Evolutionary conservation across 2,113 vertebrate genomes (phyloP).

Genomic region (Oplegnathus fasciatus): DNA sequence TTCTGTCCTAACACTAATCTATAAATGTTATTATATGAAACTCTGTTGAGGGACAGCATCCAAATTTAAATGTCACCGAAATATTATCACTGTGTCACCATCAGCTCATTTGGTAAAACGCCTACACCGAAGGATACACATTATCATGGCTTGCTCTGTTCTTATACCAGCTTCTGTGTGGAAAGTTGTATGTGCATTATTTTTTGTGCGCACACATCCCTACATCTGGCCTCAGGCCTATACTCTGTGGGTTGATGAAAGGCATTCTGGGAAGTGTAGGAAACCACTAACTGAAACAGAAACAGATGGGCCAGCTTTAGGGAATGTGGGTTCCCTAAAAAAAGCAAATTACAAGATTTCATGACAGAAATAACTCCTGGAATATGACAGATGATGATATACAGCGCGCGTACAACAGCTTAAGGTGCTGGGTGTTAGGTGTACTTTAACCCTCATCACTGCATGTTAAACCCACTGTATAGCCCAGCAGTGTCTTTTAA

Average conservation of each 20-base stretch:
- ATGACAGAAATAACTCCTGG: conserved; percentile 33
- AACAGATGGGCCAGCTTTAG: conserved; percentile 18
- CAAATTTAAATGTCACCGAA: conserved; percentile 12
- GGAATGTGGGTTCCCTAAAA: conserved; percentile 17
- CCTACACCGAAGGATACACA: neutral
- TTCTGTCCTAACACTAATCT: neutral
- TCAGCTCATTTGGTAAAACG: neutral
- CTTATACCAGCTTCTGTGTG: neutral
- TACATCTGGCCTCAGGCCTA: conserved; percentile 20
- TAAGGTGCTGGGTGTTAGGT: neutral
- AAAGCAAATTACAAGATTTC: conserved; percentile 47
- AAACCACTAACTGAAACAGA: conserved; percentile 24
- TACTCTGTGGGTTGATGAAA: conserved; percentile 39
- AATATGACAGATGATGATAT: neutral
- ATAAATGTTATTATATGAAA: conserved; percentile 20
- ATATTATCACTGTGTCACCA: neutral
- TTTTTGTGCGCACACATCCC: neutral
- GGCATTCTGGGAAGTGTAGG: conserved; percentile 52
- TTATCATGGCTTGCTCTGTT: neutral
- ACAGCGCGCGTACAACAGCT: neutral
- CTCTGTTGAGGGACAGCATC: neutral
- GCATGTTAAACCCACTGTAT: neutral
- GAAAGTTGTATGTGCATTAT: neutral
- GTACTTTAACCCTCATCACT: neutral
- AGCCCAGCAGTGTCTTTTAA: neutral